Conservation (phyloP, 2,113 vertebrate genomes). For the Uria lomvia region DNA sequence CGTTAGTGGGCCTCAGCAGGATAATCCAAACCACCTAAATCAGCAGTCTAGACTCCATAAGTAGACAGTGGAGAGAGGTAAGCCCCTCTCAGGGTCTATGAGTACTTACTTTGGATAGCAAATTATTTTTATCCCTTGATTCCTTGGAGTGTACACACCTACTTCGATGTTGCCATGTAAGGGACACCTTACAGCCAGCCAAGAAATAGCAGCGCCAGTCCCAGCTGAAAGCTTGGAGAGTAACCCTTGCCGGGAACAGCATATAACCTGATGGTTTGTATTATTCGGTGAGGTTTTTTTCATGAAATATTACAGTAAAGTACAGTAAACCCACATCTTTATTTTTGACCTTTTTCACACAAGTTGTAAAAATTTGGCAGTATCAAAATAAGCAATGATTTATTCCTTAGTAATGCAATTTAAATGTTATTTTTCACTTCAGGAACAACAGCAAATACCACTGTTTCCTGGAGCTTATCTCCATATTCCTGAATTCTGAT, state of each 20-base stretch:
- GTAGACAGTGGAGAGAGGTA: conserved; percentile 5
- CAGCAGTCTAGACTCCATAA: conserved; percentile 7
- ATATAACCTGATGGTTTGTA: neutral
- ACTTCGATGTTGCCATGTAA: neutral
- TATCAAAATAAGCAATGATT: neutral
- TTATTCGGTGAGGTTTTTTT: neutral
- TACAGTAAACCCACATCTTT: neutral
- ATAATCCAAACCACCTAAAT: conserved; percentile 32
- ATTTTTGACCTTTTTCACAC: neutral
- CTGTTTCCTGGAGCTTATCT: neutral
- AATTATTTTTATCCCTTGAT: neutral
- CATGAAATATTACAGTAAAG: neutral
- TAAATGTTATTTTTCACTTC: neutral
- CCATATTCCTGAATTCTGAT: neutral
- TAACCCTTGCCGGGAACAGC: neutral
- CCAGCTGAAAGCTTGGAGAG: neutral
- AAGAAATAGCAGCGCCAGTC: neutral
- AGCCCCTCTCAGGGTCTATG: neutral
- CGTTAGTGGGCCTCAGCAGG: neutral
- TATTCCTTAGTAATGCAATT: neutral
- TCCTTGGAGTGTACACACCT: neutral
- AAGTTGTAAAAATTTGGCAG: neutral
- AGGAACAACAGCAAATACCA: neutral
- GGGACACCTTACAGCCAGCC: neutral
- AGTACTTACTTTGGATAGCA: neutral